Percentiles rank a stretch among this genome's conserved stretches.
phyloP scores from a whole-genome alignment of 2,113 vertebrate genomes.

The Desmodus rotundus region DNA sequence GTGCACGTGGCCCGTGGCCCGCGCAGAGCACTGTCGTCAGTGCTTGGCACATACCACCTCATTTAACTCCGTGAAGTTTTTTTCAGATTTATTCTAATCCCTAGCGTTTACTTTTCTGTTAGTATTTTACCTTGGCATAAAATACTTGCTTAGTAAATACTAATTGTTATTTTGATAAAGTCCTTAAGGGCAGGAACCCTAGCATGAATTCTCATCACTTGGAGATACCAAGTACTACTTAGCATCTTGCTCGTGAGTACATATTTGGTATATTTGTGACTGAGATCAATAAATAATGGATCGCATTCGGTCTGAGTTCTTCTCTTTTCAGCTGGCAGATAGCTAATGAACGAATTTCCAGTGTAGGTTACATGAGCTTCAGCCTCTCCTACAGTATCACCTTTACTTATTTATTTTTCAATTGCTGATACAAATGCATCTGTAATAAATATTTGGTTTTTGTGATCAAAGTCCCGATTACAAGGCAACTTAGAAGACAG shows the following conservation, averaged over 20 bases:
- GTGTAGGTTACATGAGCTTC: conserved; percentile 50
- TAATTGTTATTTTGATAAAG: conserved; percentile 5
- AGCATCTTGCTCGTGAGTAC: background rate
- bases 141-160: background rate
- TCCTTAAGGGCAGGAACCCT: background rate
- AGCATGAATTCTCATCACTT: background rate
- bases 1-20: no score
- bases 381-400: conserved; percentile 56
- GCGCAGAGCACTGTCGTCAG: no score
- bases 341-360: conserved; percentile 36
- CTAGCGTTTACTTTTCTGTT: background rate
- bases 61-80: background rate
- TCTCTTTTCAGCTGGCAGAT: background rate
- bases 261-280: background rate
- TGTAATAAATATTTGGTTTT: conserved; percentile 81
- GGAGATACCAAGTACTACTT: background rate
- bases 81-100: background rate
- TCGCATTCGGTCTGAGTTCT: conserved; percentile 6
- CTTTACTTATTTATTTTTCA: conserved; percentile 77
- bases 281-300: conserved; percentile 34
- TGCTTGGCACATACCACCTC: background rate
- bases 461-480: conserved; percentile 71
- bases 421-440: conserved; percentile 77
- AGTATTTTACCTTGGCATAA: background rate
- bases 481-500: conserved; percentile 69